Evolutionary conservation across 2,797 vertebrate species (phyloP).

Genomic region (Vireo griseus): DNA sequence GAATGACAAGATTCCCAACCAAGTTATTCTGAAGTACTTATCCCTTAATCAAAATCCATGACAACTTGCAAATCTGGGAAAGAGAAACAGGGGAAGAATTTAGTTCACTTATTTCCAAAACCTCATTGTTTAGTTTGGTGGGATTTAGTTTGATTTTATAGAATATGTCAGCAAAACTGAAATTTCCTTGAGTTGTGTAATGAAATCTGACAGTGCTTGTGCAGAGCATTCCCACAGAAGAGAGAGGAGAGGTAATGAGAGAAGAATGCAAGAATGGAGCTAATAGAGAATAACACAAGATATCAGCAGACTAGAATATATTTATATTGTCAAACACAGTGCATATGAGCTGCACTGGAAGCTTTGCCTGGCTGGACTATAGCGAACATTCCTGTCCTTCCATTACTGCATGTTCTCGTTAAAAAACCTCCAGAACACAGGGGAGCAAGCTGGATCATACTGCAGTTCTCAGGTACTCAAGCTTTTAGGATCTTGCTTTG

Average conservation of each 20-base stretch:
- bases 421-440: background rate
- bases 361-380: background rate
- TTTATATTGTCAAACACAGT: background rate
- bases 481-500: background rate
- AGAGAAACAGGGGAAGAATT: background rate
- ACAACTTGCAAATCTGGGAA: background rate
- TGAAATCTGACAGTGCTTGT: background rate
- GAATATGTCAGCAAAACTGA: background rate
- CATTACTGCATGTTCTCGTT: background rate
- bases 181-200: background rate
- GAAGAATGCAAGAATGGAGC: background rate
- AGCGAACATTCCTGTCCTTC: rapidly evolving
- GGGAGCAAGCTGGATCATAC: background rate
- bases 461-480: background rate
- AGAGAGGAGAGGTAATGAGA: background rate
- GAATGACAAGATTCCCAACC: background rate
- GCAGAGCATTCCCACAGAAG: background rate
- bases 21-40: background rate
- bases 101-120: background rate
- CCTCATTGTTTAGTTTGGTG: background rate
- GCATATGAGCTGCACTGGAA: background rate
- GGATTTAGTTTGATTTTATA: background rate
- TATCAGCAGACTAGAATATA: background rate
- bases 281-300: background rate
- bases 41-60: background rate